Evolutionary conservation across 2,888 invertebrate genomes (phyloP).

Genomic region (Palloptera scutellata): DNA sequence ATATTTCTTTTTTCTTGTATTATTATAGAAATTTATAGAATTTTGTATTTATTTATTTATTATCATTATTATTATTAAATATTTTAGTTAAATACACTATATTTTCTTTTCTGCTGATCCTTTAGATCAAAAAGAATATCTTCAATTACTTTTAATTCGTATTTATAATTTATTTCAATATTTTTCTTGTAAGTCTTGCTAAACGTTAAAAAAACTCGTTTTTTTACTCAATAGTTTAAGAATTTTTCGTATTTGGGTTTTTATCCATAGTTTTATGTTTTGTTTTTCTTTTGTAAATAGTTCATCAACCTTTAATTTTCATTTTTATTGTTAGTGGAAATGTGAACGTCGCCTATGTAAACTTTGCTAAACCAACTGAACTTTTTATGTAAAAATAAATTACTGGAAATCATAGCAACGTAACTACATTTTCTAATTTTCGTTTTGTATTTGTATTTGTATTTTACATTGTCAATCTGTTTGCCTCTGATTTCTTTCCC

Average conservation of each 20-base stretch:
- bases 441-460: too few species aligned
- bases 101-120: not conserved
- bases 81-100: not conserved
- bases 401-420: too few species aligned
- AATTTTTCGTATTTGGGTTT: constrained; percentile 34
- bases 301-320: constrained; percentile 59
- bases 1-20: not conserved
- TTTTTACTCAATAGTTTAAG: constrained; percentile 31
- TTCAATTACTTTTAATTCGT: constrained; percentile 8
- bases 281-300: constrained; percentile 53
- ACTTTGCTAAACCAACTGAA: not conserved
- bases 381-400: too few species aligned
- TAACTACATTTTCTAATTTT: too few species aligned
- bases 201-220: constrained; percentile 38
- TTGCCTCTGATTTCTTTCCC: too few species aligned
- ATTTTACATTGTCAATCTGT: too few species aligned
- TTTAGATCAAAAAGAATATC: not conserved
- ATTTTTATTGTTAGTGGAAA: constrained; percentile 45
- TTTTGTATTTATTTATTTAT: constrained; percentile 18
- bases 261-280: constrained; percentile 35
- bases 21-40: not conserved
- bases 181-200: constrained; percentile 52
- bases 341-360: constrained; percentile 29
- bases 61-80: constrained; percentile 5
- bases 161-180: constrained; percentile 24